Percentiles rank a stretch among this genome's conserved stretches.
Conservation (phyloP, 2,797 vertebrate genomes). For the Sorex maritimensis region DNA sequence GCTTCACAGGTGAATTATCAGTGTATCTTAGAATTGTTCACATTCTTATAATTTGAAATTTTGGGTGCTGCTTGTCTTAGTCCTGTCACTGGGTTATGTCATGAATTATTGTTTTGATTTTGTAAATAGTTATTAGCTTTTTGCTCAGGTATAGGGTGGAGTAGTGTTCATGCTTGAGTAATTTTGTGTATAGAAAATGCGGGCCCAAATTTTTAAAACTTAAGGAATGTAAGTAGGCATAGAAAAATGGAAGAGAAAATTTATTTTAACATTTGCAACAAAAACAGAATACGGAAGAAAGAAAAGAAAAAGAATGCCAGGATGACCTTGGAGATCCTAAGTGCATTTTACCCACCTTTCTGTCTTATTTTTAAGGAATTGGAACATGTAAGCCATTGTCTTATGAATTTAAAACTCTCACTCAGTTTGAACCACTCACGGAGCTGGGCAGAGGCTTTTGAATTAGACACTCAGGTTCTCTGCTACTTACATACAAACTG, state of each 20-base stretch:
- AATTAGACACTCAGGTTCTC: too few relatives aligned
- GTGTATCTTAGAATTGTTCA: background rate
- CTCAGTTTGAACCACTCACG: too few relatives aligned
- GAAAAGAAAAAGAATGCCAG: too few relatives aligned
- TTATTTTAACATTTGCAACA: background rate
- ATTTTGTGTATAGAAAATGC: background rate
- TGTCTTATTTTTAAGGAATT: too few relatives aligned
- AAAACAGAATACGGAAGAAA: background rate
- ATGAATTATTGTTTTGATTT: background rate
- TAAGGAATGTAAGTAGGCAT: background rate
- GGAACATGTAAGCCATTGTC: too few relatives aligned
- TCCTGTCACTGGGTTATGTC: background rate
- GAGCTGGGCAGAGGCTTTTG: too few relatives aligned
- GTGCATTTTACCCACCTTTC: too few relatives aligned
- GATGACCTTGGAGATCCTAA: too few relatives aligned
- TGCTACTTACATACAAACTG: too few relatives aligned
- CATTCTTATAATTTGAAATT: background rate
- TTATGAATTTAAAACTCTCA: too few relatives aligned
- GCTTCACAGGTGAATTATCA: background rate
- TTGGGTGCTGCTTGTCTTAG: background rate
- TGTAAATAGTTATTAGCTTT: background rate
- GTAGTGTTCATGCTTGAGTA: background rate
- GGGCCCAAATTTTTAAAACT: background rate
- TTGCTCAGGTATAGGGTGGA: background rate
- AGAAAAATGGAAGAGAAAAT: background rate